Evolutionary conservation across 2,888 invertebrate species (phyloP), one percentile per base, ranked within the genome.

Genomic region (Latheticus oryzae): DNA sequence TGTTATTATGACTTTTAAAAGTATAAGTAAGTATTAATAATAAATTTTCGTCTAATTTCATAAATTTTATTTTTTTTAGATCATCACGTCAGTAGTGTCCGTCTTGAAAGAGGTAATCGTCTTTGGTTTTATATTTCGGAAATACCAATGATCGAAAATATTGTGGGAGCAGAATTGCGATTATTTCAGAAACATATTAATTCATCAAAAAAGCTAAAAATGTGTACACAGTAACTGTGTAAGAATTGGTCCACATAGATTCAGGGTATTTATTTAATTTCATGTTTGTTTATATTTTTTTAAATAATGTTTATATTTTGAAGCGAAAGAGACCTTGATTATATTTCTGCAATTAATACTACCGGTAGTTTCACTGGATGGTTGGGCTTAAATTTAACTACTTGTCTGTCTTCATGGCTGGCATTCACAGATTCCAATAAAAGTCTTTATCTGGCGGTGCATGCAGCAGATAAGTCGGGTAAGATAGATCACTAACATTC

Each of bases 71-170:
- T 12, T 9, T 32, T 11, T 11, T 32, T 8, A 91, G 90, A 87
- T 78, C 87, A 90, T 76, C 90, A 90, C 72, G 84, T 90, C 33
- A 85, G 88, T 24, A 87, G 87, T 43, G 84, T 92, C 38, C 84
- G 91, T 5, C 91, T 94, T 74, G 93, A 93, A 61, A 87, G 90
- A 71, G 94, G 95, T 1, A 87, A 91, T 69, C 86, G 93, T 57
- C 86, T 95, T 51, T 95, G 93, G 92, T 97, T 97, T 79, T 95
- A 97, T 79, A 89, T 94, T 52, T 85, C 90, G 2, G 93, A 95
- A 69, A 88, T 95, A 2, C 90, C 94, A 0, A 82, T 86, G 1
- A 90, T 89, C 62, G 91, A 95, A 70, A 83, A 84, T n/a, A 86
- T 94, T 21, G 88, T 95, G 66, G 88, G 89, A 51, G 94, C 95